A percentile compares a stretch with the other conserved stretches of the same genome.
Conservation (phyloP, 2,797 vertebrate species). For the Lacerta viridis region DNA sequence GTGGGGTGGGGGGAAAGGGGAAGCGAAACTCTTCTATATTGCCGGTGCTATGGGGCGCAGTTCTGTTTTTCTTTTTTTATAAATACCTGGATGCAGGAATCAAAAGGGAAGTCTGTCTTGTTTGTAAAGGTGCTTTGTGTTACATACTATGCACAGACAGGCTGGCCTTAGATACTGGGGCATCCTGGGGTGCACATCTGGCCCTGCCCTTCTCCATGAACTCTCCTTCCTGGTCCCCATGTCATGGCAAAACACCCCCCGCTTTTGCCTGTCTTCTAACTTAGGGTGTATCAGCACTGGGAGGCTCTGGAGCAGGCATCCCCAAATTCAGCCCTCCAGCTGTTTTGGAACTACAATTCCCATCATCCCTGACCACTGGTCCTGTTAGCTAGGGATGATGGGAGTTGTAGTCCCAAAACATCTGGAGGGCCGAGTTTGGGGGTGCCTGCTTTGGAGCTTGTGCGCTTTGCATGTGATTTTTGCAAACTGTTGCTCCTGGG, state of each 20-base stretch:
- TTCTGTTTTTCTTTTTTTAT: conserved; percentile 42
- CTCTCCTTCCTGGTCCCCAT: not conserved
- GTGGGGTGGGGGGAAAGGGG: conserved; percentile 36
- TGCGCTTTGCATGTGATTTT: conserved; percentile 52
- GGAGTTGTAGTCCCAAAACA: too few species aligned
- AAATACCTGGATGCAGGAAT: conserved; percentile 53
- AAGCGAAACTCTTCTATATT: conserved; percentile 57
- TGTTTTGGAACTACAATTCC: too few species aligned
- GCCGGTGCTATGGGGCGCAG: conserved; percentile 22
- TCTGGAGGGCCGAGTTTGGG: too few species aligned
- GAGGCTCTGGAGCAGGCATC: not conserved
- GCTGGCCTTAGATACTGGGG: not conserved
- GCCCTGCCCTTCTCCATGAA: too few species aligned
- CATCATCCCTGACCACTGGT: too few species aligned
- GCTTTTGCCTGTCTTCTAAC: not conserved
- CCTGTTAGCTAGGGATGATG: too few species aligned
- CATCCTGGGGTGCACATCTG: not conserved
- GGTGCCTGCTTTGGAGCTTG: not conserved
- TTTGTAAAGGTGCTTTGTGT: conserved; percentile 58
- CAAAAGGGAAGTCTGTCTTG: conserved; percentile 53
- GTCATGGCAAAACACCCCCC: not conserved
- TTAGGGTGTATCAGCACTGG: not conserved
- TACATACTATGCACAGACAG: conserved; percentile 52
- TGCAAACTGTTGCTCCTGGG: not conserved
- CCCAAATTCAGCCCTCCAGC: too few species aligned